These are phyloP conservation scores for Varanus komodoensis DNA, from an alignment of 2,113 vertebrate genomes.

Conservation along the genomic window DNA sequence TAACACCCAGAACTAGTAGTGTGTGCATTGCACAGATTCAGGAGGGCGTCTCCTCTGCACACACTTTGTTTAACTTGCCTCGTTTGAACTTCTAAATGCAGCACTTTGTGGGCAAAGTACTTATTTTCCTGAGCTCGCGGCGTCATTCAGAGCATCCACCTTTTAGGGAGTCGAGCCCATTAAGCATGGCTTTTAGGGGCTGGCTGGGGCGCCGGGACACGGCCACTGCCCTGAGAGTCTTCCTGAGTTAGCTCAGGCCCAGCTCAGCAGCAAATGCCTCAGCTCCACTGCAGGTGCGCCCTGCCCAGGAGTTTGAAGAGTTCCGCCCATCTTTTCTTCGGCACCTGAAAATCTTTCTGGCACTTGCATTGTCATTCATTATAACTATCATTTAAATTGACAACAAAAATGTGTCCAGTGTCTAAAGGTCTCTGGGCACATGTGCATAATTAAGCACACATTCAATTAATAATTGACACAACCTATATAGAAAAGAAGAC, in stretches of 20 bases:
- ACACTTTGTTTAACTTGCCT: no score
- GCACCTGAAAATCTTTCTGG: background rate
- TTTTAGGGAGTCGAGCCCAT: no score
- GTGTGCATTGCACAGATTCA: no score
- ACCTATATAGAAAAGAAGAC: background rate
- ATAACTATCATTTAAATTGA: constrained; percentile 1
- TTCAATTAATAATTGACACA: background rate
- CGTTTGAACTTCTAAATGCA: no score
- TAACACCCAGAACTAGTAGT: no score
- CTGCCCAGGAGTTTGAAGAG: background rate
- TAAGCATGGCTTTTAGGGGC: no score
- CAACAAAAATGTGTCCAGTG: constrained; percentile 8
- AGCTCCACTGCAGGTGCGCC: background rate
- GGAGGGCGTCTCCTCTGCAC: no score
- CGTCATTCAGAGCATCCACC: no score
- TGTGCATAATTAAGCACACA: background rate
- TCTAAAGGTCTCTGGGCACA: constrained; percentile 2
- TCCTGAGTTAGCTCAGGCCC: no score
- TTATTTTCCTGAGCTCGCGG: no score
- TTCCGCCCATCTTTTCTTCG: background rate
- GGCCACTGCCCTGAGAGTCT: background rate
- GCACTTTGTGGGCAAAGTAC: no score
- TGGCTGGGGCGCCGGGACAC: no score
- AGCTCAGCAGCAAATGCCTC: background rate
- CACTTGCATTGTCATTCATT: background rate